Evolutionary conservation across 2,888 invertebrate species (phyloP).

Genomic region (Neoascia interrupta): DNA sequence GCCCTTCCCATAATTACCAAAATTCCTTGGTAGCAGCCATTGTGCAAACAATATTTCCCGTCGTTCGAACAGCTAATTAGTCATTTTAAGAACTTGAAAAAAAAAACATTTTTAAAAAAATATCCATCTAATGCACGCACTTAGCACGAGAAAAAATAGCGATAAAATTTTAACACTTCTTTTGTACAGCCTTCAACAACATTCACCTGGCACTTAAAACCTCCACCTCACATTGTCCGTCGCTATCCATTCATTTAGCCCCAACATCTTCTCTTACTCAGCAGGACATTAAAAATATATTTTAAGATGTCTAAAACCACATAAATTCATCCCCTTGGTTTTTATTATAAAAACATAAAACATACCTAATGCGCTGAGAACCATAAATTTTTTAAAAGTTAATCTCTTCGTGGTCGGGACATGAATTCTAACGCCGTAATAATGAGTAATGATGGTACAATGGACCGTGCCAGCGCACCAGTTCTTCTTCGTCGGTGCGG

Average conservation of each 20-base stretch:
- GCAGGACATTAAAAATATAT: conserved; percentile 69
- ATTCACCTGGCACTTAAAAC: conserved; percentile 18
- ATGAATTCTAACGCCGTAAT: conserved; percentile 68
- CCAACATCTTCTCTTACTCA: conserved; percentile 41
- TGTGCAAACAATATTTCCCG: no score
- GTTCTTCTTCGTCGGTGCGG: conserved; percentile 12
- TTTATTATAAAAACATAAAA: conserved; percentile 72
- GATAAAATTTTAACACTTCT: no score
- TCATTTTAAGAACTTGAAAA: no score
- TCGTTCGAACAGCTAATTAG: no score
- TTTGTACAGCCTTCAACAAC: no score
- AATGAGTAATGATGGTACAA: conserved; percentile 68
- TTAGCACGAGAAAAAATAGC: no score
- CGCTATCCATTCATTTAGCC: conserved; percentile 7
- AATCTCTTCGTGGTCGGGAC: conserved; percentile 69
- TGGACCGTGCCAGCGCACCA: conserved; percentile 50
- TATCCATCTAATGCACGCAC: no score
- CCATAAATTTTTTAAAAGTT: conserved; percentile 73
- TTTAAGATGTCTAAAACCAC: conserved; percentile 70
- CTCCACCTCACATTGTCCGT: conserved; percentile 32
- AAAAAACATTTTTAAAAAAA: no score
- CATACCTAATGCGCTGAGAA: conserved; percentile 71
- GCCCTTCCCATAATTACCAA: no score
- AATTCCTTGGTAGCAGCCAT: no score
- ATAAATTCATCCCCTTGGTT: conserved; percentile 65